Base-by-base conservation (phyloP, 2,888 invertebrate genomes). In the Branchipolynoe longqiensis region DNA sequence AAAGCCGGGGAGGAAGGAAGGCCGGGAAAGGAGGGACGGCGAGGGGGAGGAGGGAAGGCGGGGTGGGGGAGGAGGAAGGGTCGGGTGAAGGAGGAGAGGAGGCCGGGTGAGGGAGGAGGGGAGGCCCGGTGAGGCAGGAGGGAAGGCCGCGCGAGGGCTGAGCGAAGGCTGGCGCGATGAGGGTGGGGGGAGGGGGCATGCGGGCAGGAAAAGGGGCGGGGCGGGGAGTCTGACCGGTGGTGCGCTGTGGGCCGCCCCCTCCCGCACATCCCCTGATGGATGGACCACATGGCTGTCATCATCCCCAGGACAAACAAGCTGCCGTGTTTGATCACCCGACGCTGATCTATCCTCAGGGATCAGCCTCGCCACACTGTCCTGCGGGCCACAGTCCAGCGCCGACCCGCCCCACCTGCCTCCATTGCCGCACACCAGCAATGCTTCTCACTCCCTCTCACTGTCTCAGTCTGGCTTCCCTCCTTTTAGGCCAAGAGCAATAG, bases 291-390 rank as follows among this genome's bases (percentile, higher is more conserved):
- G 69, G 38, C 69, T 69, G 69, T 69, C 69, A 38, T 69, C 69
- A 69, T 69, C 69, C 69, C 69, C 38, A 22, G 69, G 69, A 69
- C 69, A 69, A 69, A 69, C 69, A 69, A 69, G 38, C 69, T 25
- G 69, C 69, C 69, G 69, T 69, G 69, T 69, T 69, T 69, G 69
- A 69, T 69, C 69, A 69, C 69, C 69, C 38, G 36, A 33, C 22
- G 69, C 69, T 69, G 69, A 69, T 69, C 69, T 69, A 69, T 69
- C 69, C 69, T 69, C 38, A n/a, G 69, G 69, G 69, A 69, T 69
- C 69, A 69, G 69, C 69, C 69, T 12, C 69, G 33, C 36, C 69
- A 69, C 69, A 69, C 25, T 8, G 48, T 18, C 48, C 48, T 18
- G 8, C 48, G 8, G 48, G 48, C 48, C 48, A 48, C 48, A 8